A percentile compares a stretch with the other conserved stretches of the same genome.
Conservation (phyloP, 2,888 invertebrate genomes). For the Brenthis ino region DNA sequence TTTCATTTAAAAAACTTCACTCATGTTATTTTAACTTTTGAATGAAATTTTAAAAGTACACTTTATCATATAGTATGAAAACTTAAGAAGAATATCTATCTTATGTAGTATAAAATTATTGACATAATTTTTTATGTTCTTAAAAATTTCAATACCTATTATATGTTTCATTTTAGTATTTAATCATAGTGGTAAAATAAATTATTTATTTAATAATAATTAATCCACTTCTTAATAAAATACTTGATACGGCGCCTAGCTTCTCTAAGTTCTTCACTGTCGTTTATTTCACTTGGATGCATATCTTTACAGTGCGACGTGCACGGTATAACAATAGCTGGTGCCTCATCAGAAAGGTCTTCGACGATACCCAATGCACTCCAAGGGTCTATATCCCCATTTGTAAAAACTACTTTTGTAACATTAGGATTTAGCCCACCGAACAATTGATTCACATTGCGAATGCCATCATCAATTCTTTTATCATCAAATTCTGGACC, state of each 20-base stretch:
- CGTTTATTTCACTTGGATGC: conserved; percentile 52
- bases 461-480: conserved; percentile 62
- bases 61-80: no score
- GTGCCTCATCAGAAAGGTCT: conserved; percentile 66
- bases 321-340: conserved; percentile 60
- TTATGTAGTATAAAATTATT: no score
- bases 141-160: no score
- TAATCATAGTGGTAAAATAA: no score
- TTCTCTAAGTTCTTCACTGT: conserved; percentile 64
- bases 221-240: conserved; percentile 66
- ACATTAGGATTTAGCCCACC: conserved; percentile 74
- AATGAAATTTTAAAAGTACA: no score
- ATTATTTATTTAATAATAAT: no score
- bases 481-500: conserved; percentile 62
- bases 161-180: no score
- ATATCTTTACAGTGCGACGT: conserved; percentile 67
- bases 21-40: no score
- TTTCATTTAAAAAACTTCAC: no score
- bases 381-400: conserved; percentile 84
- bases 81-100: no score
- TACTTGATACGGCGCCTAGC: conserved; percentile 61
- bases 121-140: no score
- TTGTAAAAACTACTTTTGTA: conserved; percentile 80
- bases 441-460: conserved; percentile 73
- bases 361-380: conserved; percentile 76